Evolutionary conservation across 2,888 invertebrate genomes (phyloP).

Genomic region (Anthrax anthrax): DNA sequence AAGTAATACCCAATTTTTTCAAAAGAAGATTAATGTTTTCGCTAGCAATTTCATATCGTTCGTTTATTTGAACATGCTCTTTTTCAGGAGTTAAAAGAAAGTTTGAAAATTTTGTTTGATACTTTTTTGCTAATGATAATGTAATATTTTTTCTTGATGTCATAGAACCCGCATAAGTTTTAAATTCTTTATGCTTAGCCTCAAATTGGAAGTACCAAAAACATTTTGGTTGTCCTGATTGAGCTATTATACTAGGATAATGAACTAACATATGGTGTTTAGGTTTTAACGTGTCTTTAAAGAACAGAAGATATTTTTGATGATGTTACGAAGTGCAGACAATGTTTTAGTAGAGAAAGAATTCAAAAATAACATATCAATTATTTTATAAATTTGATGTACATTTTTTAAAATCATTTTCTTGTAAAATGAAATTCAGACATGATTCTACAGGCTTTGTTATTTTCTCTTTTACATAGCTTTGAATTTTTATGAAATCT

Average conservation of each 20-base stretch:
- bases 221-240: constrained; percentile 1
- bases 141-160: constrained; percentile 4
- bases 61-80: no score
- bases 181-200: background rate
- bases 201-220: constrained; percentile 1
- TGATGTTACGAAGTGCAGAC: background rate
- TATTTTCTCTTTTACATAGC: no score
- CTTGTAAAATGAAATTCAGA: no score
- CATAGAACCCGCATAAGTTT: background rate
- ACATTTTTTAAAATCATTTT: no score
- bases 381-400: background rate
- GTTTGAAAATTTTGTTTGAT: background rate
- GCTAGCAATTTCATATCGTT: no score
- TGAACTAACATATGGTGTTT: constrained; percentile 3
- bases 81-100: background rate
- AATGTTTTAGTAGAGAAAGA: background rate
- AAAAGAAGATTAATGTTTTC: no score
- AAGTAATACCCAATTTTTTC: no score
- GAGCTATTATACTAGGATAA: constrained; percentile 1
- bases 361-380: constrained; percentile 3
- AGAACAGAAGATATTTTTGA: background rate
- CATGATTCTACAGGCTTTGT: no score
- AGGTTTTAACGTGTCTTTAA: constrained; percentile 1
- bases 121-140: constrained; percentile 3
- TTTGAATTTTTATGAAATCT: no score